phyloP scores from a whole-genome alignment of 2,888 invertebrate genomes.

The Dryocosmus kuriphilus region DNA sequence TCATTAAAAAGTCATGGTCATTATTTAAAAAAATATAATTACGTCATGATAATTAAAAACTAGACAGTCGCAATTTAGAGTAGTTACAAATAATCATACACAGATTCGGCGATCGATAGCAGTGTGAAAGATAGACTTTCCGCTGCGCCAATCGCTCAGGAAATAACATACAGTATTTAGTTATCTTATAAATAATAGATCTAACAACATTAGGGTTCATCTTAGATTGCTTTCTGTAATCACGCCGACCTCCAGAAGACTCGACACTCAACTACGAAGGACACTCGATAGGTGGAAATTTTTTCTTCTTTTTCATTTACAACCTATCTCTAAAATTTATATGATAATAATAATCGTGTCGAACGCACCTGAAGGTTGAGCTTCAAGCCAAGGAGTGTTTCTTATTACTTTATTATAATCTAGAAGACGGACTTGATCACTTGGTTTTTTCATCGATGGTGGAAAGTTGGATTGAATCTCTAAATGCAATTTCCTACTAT shows the following conservation, averaged over 20 bases:
- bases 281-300: constrained; percentile 20
- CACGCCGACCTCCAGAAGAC: constrained; percentile 68
- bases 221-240: constrained; percentile 76
- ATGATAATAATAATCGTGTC: constrained; percentile 36
- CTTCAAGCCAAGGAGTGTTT: constrained; percentile 65
- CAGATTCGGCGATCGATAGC: constrained; percentile 12
- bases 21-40: background rate
- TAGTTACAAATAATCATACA: no score
- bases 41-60: background rate
- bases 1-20: background rate
- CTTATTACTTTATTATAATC: constrained; percentile 62
- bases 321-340: constrained; percentile 11
- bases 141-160: constrained; percentile 66
- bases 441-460: background rate
- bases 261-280: constrained; percentile 60
- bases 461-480: background rate
- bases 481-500: no score
- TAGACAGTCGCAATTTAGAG: constrained; percentile 6
- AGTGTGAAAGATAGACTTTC: constrained; percentile 54
- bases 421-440: constrained; percentile 23
- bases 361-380: constrained; percentile 57
- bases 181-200: constrained; percentile 75
- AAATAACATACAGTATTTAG: constrained; percentile 70
- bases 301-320: constrained; percentile 17
- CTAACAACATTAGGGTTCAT: constrained; percentile 75